Evolutionary conservation across 2,888 invertebrate genomes (phyloP), one percentile per base, ranked within the genome.

Genomic region (Melieria crassipennis): DNA sequence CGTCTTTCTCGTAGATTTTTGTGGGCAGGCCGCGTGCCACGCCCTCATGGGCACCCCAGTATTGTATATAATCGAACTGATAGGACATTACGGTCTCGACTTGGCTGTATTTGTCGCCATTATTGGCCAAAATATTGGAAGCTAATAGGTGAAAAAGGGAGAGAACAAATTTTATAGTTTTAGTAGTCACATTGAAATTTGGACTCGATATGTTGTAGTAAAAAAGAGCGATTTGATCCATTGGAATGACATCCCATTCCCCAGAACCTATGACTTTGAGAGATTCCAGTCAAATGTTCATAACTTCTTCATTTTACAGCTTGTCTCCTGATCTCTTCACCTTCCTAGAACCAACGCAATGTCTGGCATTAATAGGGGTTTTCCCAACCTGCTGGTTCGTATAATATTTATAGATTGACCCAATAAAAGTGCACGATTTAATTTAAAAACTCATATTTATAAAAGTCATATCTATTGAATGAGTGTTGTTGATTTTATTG

Each of bases 31-130:
- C 87, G 10, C 84, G 81, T n/a, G 86, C 85, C 5, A 85, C 79
- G 16, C 90, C 85, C 91, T 92, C 74, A 90, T 94, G 83, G 89
- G 92, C 5, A 90, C 95, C 95, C 94, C 94, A 95, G 82, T 92
- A 92, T 73, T 93, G 88, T 16, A 89, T 89, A 79, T 93, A 91
- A 76, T 90, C 90, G 78, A 91, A 93, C 45, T 90, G 89, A 83
- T 93, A 95, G 75, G 89, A 90, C 75, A 95, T 90, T 68, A 92
- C 93, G 48, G 93, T 91, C 74, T 92, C 93, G 60, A 93, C 91
- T 9, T 90, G 89, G 58, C 88, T 91, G 57, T 89, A 89, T 65
- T 87, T 87, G 1, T 88, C 88, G n/a, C 87, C 90, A 16, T 87
- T 88, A 78, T 91, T 91, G 72, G 86, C 86, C 67, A 91, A 81